phyloP scores from a whole-genome alignment of 2,888 invertebrate species.

The Drosophila macrospina region DNA sequence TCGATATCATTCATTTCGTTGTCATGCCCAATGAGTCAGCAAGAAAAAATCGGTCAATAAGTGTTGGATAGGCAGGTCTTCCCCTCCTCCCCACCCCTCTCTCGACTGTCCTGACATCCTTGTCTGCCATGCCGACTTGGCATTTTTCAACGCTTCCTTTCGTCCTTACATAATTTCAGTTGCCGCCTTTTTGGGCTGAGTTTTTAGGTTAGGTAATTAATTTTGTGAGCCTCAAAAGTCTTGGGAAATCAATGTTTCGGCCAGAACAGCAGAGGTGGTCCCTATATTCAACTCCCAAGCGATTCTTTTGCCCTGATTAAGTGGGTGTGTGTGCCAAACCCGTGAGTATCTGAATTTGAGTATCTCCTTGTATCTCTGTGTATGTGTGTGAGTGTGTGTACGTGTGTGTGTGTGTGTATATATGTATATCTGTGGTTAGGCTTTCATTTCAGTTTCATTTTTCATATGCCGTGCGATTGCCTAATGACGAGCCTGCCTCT shows the following conservation, averaged over 20 bases:
- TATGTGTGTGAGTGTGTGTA: conserved; percentile 15
- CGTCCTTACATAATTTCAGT: conserved; percentile 54
- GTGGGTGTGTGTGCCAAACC: conserved; percentile 46
- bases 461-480: conserved; percentile 64
- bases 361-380: conserved; percentile 20
- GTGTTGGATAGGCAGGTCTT: conserved; percentile 7
- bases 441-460: conserved; percentile 63
- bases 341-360: conserved; percentile 29
- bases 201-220: conserved; percentile 80
- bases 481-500: conserved; percentile 63
- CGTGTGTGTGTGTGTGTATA: conserved; percentile 21
- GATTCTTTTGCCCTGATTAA: conserved; percentile 63
- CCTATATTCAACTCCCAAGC: conserved; percentile 55
- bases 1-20: conserved; percentile 75
- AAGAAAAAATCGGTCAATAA: conserved; percentile 32
- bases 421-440: conserved; percentile 25
- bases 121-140: conserved; percentile 42
- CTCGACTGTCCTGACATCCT: neutral
- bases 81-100: neutral
- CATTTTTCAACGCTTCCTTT: conserved; percentile 56
- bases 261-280: conserved; percentile 17
- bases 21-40: conserved; percentile 77
- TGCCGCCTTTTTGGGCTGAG: conserved; percentile 47
- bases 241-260: conserved; percentile 79
- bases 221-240: conserved; percentile 75